Evolutionary conservation across 2,888 invertebrate genomes (phyloP).

Genomic region (Troides helena): DNA sequence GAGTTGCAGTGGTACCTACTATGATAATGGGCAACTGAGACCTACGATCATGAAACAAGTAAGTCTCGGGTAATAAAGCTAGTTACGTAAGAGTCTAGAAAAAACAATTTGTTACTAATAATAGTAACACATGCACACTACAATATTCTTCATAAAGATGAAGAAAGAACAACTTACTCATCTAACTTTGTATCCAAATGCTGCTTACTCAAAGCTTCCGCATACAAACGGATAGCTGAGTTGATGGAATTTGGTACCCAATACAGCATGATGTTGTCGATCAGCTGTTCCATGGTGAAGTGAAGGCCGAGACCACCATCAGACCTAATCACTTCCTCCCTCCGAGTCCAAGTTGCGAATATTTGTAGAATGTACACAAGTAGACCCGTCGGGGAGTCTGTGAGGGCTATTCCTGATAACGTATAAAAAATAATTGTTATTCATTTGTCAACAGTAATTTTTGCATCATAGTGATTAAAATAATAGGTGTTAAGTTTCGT

Average conservation of each 20-base stretch:
- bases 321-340: constrained; percentile 77
- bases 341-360: constrained; percentile 83
- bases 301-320: constrained; percentile 72
- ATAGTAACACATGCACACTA: too few relatives aligned
- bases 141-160: too few relatives aligned
- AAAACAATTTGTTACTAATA: too few relatives aligned
- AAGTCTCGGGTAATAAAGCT: too few relatives aligned
- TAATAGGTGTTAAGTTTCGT: too few relatives aligned
- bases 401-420: constrained; percentile 60
- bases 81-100: too few relatives aligned
- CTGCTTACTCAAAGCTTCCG: constrained; percentile 67
- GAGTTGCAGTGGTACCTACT: too few relatives aligned
- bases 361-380: constrained; percentile 92
- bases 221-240: constrained; percentile 67
- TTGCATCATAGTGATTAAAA: too few relatives aligned
- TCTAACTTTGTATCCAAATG: constrained; percentile 42
- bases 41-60: too few relatives aligned
- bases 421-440: not conserved
- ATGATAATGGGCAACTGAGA: too few relatives aligned
- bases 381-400: constrained; percentile 88
- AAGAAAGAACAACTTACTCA: constrained; percentile 41
- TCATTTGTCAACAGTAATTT: too few relatives aligned
- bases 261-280: constrained; percentile 57
- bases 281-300: constrained; percentile 19
- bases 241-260: constrained; percentile 52